Percentiles rank a stretch among this genome's conserved stretches.
Evolutionary conservation across 1,140 invertebrate species (phyloP).

Genomic region (Sycophila sp.): DNA sequence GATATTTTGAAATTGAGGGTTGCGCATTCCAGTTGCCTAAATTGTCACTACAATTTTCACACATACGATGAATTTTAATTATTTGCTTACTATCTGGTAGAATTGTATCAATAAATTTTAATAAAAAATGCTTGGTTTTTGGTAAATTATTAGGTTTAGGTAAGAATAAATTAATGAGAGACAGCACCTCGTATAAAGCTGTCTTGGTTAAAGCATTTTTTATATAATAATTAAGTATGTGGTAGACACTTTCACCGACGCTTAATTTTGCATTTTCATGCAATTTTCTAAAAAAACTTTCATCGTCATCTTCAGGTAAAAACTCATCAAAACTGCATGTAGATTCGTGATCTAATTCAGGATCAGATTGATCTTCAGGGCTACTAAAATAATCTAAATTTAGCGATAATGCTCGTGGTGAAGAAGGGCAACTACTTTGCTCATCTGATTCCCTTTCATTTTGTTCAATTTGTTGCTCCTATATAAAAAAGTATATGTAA

Average conservation of each 20-base stretch:
- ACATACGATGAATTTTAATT: constrained; percentile 34
- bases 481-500: no score
- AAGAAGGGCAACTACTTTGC: background rate
- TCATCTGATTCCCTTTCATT: no score
- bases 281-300: background rate
- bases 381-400: no score
- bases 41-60: constrained; percentile 33
- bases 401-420: no score
- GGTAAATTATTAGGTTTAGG: constrained; percentile 21
- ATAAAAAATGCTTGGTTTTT: constrained; percentile 22
- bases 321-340: background rate
- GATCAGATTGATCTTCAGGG: background rate
- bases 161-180: background rate
- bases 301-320: background rate
- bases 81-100: background rate
- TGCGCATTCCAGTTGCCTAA: constrained; percentile 8
- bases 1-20: background rate
- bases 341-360: background rate
- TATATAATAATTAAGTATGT: background rate
- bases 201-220: background rate
- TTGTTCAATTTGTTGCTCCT: no score
- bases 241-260: background rate
- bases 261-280: background rate
- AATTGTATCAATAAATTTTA: constrained; percentile 13
- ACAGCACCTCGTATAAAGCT: constrained; percentile 8